Percentiles rank a stretch among this genome's conserved stretches.
These are phyloP conservation scores for Solenopsis invicta DNA, from an alignment of 1,140 invertebrate genomes.

Conservation along the genomic window DNA sequence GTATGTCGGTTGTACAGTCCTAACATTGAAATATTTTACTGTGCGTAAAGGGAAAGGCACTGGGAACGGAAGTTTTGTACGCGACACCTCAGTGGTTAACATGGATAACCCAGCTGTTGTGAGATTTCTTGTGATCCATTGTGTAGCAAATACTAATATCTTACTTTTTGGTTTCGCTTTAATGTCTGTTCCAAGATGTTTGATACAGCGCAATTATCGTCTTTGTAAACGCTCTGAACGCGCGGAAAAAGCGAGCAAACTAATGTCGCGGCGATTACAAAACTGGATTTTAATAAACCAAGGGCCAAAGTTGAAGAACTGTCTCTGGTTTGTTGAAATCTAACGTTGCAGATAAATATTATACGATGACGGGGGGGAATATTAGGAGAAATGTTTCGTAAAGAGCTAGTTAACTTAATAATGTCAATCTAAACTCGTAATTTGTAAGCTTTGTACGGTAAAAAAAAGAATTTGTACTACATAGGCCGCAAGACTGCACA, in stretches of 20 bases:
- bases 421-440: slow-evolving; percentile 73
- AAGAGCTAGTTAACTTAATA: slow-evolving; percentile 61
- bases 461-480: slow-evolving; percentile 58
- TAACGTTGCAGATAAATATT: slow-evolving; percentile 16
- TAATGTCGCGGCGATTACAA: slow-evolving; percentile 20
- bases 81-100: slow-evolving; percentile 35
- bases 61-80: slow-evolving; percentile 61
- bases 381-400: slow-evolving; percentile 41
- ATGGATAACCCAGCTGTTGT: slow-evolving; percentile 40
- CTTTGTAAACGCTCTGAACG: slow-evolving; percentile 5
- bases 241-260: neutral
- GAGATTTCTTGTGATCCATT: slow-evolving; percentile 56
- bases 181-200: slow-evolving; percentile 25
- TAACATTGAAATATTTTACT: slow-evolving; percentile 68
- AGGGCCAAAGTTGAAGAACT: neutral
- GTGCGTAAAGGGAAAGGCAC: slow-evolving; percentile 14
- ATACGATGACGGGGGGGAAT: neutral
- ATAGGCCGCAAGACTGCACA: slow-evolving; percentile 66
- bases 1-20: slow-evolving; percentile 70
- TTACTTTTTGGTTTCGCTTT: slow-evolving; percentile 39
- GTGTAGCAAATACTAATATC: slow-evolving; percentile 43
- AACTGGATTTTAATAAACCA: slow-evolving; percentile 26
- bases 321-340: slow-evolving; percentile 34
- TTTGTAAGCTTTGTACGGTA: slow-evolving; percentile 70
- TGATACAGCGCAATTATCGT: neutral